Evolutionary conservation across 2,113 vertebrate species (phyloP), one percentile per base, ranked within the genome.

Genomic region (Blennius ocellaris): DNA sequence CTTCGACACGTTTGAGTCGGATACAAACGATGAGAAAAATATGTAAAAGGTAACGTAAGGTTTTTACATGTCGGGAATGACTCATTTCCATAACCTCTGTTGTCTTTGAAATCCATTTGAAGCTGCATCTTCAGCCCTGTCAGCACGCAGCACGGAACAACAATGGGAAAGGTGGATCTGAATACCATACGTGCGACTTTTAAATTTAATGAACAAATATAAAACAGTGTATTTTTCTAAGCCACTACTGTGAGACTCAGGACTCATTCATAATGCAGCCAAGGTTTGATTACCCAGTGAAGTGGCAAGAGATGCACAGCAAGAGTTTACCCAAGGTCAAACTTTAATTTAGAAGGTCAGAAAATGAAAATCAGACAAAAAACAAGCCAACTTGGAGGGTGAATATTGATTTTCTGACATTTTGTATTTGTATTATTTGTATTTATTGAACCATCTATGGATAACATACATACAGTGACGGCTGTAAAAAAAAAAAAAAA

Each of bases 181-280:
- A n/a, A 11, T 38, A 5, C 40, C 30, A 1, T 4, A n/a, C 1
- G 30, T 12, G 15, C 7, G 2, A 30, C 21, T 30, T 30, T 30
- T 30, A 30, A 30, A 30, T 30, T 30, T 30, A 30, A 30, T 30
- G 21, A 30, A 30, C 21, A 30, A 30, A 30, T 4, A n/a, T 30
- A 30, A 30, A 2, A 30, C 21, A 4, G 21, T 30, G 21, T 30
- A 30, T 30, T 30, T 30, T 30, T 30, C 21, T 30, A 30, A 30
- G 21, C 21, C 21, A 30, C 21, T 87, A 85, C 73, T 63, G 85
- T 93, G 90, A 83, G 49, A 30, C 67, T 56, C 59, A 60, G 60
- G 43, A 51, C 90, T 80, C 80, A 94, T 95, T 76, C 95, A 96
- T 95, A 94, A 96, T 95, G 89, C 88, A 95, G 86, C 47, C 83